Conservation (phyloP, 2,888 invertebrate species). For the Polylopha cassiicola region DNA sequence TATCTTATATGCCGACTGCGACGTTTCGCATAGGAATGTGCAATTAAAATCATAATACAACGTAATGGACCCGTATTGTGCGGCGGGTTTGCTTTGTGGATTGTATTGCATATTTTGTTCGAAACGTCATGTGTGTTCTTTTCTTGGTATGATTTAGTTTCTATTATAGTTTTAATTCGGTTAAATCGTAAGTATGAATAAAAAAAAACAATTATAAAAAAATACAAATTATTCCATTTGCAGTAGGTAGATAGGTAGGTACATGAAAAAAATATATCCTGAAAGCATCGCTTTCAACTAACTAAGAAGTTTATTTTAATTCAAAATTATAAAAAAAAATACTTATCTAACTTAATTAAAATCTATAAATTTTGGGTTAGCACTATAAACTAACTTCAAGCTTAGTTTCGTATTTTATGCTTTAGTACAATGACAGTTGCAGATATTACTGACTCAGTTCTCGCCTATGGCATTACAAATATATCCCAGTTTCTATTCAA, state of each 20-base stretch:
- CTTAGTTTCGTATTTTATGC: too few relatives aligned
- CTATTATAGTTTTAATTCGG: background rate
- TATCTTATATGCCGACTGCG: slow-evolving; percentile 16
- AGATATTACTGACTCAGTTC: too few relatives aligned
- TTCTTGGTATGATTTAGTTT: slow-evolving; percentile 1
- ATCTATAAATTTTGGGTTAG: slow-evolving; percentile 17
- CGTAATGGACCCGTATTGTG: slow-evolving; percentile 13
- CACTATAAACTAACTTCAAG: slow-evolving; percentile 23
- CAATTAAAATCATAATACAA: slow-evolving; percentile 22
- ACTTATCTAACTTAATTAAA: slow-evolving; percentile 12
- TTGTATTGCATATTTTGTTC: slow-evolving; percentile 19
- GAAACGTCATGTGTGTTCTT: slow-evolving; percentile 14
- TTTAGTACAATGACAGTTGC: too few relatives aligned
- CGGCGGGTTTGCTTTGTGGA: slow-evolving; percentile 14
- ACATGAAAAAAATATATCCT: too few relatives aligned
- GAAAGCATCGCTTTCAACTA: too few relatives aligned
- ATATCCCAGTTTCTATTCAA: too few relatives aligned
- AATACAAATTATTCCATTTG: too few relatives aligned
- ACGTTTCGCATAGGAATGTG: slow-evolving; percentile 20
- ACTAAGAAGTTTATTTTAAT: background rate
- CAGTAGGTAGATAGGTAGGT: too few relatives aligned
- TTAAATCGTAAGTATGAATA: background rate
- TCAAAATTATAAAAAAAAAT: slow-evolving; percentile 6
- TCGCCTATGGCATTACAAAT: too few relatives aligned
- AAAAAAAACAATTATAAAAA: too few relatives aligned